phyloP scores from a whole-genome alignment of 2,797 vertebrate genomes.

The Coreius guichenoti region DNA sequence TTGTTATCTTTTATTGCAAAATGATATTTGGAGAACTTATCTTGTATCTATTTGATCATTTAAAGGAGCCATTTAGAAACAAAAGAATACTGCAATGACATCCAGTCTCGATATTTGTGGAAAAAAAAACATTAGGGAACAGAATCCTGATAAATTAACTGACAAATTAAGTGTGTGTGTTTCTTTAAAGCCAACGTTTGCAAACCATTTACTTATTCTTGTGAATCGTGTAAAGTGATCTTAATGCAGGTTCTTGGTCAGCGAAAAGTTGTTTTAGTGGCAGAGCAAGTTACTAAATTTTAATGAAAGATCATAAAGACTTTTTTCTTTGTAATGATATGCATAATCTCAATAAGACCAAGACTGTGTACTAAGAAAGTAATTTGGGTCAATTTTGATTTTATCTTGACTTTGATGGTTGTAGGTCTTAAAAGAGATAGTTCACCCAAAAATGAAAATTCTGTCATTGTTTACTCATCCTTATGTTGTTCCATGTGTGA shows the following conservation, averaged over 20 bases:
- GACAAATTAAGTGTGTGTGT: neutral
- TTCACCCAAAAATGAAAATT: neutral
- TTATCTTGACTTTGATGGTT: neutral
- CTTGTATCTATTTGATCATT: conserved; percentile 21
- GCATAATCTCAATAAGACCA: conserved; percentile 12
- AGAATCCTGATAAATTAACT: conserved; percentile 18
- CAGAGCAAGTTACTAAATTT: neutral
- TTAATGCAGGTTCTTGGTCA: neutral
- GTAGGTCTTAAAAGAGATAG: neutral
- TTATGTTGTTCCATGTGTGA: neutral
- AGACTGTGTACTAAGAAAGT: neutral
- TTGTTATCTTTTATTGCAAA: conserved; percentile 13
- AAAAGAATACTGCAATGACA: neutral
- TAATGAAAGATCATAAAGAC: neutral
- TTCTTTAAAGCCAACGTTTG: neutral
- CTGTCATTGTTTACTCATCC: neutral
- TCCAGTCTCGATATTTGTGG: neutral
- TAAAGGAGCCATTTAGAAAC: neutral
- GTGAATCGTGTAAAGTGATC: neutral
- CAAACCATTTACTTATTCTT: neutral
- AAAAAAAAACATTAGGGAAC: neutral
- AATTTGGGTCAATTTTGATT: neutral
- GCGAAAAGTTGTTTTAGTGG: neutral
- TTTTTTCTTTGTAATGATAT: neutral
- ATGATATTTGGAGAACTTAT: neutral